Base-by-base conservation (phyloP, 2,888 invertebrate species). In the Mesorhabditis sp. region DNA sequence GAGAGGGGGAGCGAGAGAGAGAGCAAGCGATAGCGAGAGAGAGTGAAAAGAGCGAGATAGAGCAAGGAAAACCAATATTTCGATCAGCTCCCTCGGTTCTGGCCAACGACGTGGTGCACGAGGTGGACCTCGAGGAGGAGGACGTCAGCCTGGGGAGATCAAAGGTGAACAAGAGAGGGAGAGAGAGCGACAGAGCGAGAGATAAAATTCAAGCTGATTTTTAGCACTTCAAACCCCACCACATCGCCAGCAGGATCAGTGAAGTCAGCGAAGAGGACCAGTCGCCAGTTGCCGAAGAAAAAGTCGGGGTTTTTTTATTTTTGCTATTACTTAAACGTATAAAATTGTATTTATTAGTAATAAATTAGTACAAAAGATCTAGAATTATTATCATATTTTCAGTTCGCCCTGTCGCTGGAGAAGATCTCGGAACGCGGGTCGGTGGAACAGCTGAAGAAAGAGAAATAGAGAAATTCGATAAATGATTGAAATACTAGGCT, bases 161-260 rank as follows among this genome's bases (percentile, higher is more conserved):
- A 28, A 28, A 28, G 28, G 28, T 28, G 1, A 28, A 2, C 28
- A 28, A 28, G 28, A 28, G 28, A 28, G 28, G 58, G n/a, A 50
- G 58, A 50, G 58, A n/a, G 58, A 50, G n/a, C 10, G 7, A n/a
- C 1, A 50, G 10, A 50, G 7, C 10, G 58, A 50, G 58, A 13
- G 10, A 50, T 10, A 10, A 50, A 50, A 0, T n/a, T n/a, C 10
- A n/a, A 50, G 58, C 10, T 50, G 10, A 50, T 28, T 28, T 28
- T 28, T 28, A 28, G 28, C 28, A 50, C 10, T 50, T 13, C n/a
- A 50, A 50, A 50, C 58, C 58, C 58, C 58, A 50, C 58, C 58
- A 50, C n/a, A 50, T 50, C 58, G 58, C 58, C 10, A 50, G 58
- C n/a, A 10, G 58, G n/a, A 50, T 50, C 58, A 50, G 58, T n/a